Evolutionary conservation across 2,797 vertebrate species (phyloP).

Genomic region (Cirrhinus mrigala): DNA sequence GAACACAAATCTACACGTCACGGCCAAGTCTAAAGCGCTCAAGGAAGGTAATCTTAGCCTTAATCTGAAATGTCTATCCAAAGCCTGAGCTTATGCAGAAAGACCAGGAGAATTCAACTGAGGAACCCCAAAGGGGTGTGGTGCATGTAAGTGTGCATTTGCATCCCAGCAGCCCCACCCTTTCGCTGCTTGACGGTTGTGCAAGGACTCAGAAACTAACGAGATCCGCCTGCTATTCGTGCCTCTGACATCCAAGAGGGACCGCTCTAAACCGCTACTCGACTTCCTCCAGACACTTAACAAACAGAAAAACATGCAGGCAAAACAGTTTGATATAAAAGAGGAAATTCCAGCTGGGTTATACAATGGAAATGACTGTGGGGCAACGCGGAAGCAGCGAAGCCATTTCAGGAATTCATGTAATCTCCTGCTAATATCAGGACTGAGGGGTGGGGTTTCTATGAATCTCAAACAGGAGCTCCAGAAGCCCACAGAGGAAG

Average conservation of each 20-base stretch:
- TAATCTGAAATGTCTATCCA: slow-evolving; percentile 41
- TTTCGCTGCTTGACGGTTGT: slow-evolving; percentile 32
- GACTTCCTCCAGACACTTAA: slow-evolving; percentile 45
- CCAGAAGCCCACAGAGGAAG: slow-evolving; percentile 61
- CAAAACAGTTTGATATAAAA: slow-evolving; percentile 61
- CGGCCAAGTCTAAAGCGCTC: slow-evolving; percentile 11
- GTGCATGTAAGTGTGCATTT: slow-evolving; percentile 6
- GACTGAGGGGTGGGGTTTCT: slow-evolving; percentile 24
- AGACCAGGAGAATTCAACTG: background rate
- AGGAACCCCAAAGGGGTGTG: slow-evolving; percentile 9
- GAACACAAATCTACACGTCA: slow-evolving; percentile 19
- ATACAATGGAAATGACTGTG: slow-evolving; percentile 65
- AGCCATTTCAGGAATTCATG: slow-evolving; percentile 65
- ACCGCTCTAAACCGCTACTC: slow-evolving; percentile 42
- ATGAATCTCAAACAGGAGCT: slow-evolving; percentile 52
- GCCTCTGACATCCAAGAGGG: slow-evolving; percentile 38
- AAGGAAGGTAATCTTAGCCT: slow-evolving; percentile 22
- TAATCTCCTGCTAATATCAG: slow-evolving; percentile 61
- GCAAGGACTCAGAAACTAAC: slow-evolving; percentile 45
- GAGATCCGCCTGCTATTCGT: slow-evolving; percentile 33
- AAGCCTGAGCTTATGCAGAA: background rate
- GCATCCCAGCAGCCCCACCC: slow-evolving; percentile 9
- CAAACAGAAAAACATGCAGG: slow-evolving; percentile 56
- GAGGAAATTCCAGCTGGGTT: slow-evolving; percentile 66
- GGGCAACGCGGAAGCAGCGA: slow-evolving; percentile 59